Percentiles rank a stretch among this genome's conserved stretches.
Evolutionary conservation across 1,140 invertebrate genomes (phyloP).

Genomic region (Pentalonia nigronervosa): DNA sequence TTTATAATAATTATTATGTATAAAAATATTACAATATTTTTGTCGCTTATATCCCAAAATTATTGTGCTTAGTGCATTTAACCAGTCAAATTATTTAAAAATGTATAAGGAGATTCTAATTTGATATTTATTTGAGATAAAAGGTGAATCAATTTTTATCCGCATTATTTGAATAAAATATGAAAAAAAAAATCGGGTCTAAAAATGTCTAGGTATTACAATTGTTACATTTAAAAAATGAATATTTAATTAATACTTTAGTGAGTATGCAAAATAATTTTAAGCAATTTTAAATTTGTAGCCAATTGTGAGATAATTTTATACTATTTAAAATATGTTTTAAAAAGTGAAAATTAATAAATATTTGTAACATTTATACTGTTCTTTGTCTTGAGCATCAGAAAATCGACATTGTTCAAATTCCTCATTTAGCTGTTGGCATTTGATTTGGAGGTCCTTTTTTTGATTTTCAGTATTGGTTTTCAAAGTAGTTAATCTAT

Average conservation of each 20-base stretch:
- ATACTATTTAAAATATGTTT: neutral
- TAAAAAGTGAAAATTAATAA: neutral
- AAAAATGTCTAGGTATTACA: neutral
- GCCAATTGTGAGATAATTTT: neutral
- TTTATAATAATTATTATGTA: too few species aligned
- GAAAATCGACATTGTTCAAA: constrained; percentile 59
- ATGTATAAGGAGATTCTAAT: neutral
- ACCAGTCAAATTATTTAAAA: neutral
- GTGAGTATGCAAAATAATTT: neutral
- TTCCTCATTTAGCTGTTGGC: constrained; percentile 65
- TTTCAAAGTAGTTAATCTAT: constrained; percentile 73
- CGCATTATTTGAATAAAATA: neutral
- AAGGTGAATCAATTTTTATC: neutral
- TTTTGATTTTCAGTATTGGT: constrained; percentile 77
- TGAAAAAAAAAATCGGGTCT: neutral
- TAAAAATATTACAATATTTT: too few species aligned
- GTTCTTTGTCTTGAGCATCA: constrained; percentile 55
- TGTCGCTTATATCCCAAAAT: too few species aligned
- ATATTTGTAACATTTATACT: constrained; percentile 3
- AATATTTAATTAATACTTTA: neutral
- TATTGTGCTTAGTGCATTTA: neutral
- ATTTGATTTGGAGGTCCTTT: constrained; percentile 67
- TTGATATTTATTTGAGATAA: neutral
- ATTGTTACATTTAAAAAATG: neutral
- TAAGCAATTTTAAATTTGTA: neutral